A percentile compares a stretch with the other conserved stretches of the same genome.
phyloP scores from a whole-genome alignment of 2,888 invertebrate genomes.

The Agriotes lineatus region DNA sequence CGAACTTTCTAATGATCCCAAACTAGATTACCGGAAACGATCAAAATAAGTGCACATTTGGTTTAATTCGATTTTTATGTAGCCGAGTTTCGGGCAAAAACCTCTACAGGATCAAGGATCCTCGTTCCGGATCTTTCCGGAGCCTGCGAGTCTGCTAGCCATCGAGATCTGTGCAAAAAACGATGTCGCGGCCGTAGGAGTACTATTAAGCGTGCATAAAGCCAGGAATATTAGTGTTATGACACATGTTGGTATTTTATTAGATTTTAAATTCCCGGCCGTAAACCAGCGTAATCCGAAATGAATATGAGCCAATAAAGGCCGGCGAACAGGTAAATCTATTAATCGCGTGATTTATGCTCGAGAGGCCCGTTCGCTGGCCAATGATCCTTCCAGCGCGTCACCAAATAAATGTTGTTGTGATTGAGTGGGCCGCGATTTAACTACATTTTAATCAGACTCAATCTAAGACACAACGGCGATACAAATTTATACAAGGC shows the following conservation, averaged over 20 bases:
- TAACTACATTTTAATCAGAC: constrained; percentile 66
- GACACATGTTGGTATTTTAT: constrained; percentile 27
- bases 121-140: too few species aligned
- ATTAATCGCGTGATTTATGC: constrained; percentile 47
- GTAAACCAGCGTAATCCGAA: constrained; percentile 24
- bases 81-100: too few species aligned
- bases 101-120: too few species aligned
- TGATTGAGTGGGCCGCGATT: constrained; percentile 63
- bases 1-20: too few species aligned
- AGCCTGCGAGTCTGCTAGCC: background rate
- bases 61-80: too few species aligned
- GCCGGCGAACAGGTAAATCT: constrained; percentile 42
- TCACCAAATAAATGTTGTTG: constrained; percentile 52
- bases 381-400: constrained; percentile 46
- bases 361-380: constrained; percentile 40
- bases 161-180: background rate
- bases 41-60: too few species aligned
- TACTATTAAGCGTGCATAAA: constrained; percentile 10
- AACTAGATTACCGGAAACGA: too few species aligned
- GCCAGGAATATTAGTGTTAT: constrained; percentile 24
- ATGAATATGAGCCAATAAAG: constrained; percentile 27
- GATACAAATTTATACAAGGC: constrained; percentile 67
- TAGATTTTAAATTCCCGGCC: constrained; percentile 25
- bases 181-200: constrained; percentile 14
- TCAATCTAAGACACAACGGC: constrained; percentile 65